Conservation (phyloP, 2,888 invertebrate species). For the Zygothrica quintamaculata region DNA sequence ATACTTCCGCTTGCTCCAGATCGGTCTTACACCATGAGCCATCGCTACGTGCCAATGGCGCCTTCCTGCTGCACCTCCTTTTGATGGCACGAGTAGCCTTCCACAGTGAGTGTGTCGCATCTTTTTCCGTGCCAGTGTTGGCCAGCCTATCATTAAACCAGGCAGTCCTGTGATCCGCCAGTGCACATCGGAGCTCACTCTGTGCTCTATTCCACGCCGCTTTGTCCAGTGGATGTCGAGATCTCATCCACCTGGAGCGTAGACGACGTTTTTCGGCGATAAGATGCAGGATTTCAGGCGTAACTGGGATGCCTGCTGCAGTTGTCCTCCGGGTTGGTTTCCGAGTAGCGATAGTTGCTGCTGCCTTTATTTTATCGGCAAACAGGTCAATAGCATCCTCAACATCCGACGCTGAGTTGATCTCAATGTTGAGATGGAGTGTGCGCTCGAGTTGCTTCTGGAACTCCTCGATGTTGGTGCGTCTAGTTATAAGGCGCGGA, state of each 20-base stretch:
- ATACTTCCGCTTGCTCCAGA: no score
- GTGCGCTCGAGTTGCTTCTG: no score
- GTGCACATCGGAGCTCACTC: not conserved
- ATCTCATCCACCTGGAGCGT: conserved; percentile 2
- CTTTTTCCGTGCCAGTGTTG: not conserved
- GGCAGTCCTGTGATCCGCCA: conserved; percentile 1
- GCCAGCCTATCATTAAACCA: conserved; percentile 1
- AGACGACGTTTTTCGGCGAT: conserved; percentile 1
- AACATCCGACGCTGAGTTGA: no score
- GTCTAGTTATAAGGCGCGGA: no score
- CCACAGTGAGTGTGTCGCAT: no score
- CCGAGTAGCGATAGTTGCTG: conserved; percentile 1
- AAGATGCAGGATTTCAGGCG: no score
- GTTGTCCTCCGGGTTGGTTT: not conserved
- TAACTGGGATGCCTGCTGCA: conserved; percentile 4
- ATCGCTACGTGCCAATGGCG: not conserved
- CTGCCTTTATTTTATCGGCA: no score
- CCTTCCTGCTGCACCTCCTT: not conserved
- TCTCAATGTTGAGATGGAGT: no score
- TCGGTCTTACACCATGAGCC: no score
- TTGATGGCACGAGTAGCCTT: no score
- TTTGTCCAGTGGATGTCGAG: conserved; percentile 1
- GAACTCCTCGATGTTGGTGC: no score
- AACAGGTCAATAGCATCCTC: no score
- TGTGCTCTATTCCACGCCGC: conserved; percentile 2